Conservation (phyloP, 2,888 invertebrate species). For the Chaitophorus viminalis region DNA sequence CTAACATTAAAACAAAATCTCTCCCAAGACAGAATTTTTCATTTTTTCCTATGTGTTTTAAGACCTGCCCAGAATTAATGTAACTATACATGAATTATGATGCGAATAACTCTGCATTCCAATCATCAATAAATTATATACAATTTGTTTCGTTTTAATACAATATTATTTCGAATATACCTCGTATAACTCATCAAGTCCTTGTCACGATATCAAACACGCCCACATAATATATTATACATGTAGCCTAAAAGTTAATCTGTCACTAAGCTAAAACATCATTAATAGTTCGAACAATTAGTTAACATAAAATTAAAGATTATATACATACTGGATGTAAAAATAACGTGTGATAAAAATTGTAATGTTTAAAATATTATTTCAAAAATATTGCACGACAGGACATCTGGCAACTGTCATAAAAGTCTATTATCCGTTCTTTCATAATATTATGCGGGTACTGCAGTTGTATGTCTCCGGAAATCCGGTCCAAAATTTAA, state of each 20-base stretch:
- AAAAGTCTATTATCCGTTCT: slow-evolving; percentile 3
- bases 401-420: slow-evolving; percentile 14
- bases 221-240: neutral
- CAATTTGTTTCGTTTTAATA: slow-evolving; percentile 10
- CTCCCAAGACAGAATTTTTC: neutral
- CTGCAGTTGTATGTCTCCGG: slow-evolving; percentile 22
- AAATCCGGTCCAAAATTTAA: slow-evolving; percentile 49
- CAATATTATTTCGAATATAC: slow-evolving; percentile 8
- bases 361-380: neutral
- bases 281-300: neutral
- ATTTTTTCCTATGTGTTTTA: slow-evolving; percentile 29
- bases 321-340: neutral
- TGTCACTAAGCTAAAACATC: no score
- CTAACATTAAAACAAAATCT: neutral
- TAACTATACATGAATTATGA: slow-evolving; percentile 20
- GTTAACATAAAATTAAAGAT: neutral
- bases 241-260: no score
- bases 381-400: neutral
- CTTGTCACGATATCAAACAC: neutral
- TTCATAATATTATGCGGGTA: slow-evolving; percentile 4
- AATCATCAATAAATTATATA: neutral
- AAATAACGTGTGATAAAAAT: neutral
- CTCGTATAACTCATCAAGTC: neutral
- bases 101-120: neutral
- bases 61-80: neutral